Conservation (phyloP, 2,797 vertebrate genomes). For the Clamator glandarius region DNA sequence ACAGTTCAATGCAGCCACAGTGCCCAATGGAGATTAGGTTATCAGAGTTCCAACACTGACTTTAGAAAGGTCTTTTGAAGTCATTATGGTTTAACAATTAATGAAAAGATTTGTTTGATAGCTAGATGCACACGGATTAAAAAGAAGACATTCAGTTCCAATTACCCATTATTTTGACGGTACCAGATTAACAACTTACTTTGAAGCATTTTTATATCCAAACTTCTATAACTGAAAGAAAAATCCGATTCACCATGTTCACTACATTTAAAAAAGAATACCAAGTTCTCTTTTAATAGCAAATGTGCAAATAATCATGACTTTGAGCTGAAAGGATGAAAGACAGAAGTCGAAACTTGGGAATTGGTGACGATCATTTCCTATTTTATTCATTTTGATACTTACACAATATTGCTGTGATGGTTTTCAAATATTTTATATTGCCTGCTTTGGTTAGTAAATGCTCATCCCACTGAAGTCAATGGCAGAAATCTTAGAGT, state of each 20-base stretch:
- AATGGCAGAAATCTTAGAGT: neutral
- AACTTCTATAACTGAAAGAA: neutral
- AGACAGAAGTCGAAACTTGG: neutral
- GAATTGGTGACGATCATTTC: neutral
- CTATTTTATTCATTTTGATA: conserved; percentile 25
- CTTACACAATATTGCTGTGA: conserved; percentile 15
- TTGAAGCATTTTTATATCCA: conserved; percentile 7
- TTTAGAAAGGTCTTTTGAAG: conserved; percentile 12
- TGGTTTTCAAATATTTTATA: conserved; percentile 29
- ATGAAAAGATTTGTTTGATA: conserved; percentile 23
- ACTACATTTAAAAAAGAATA: conserved; percentile 1
- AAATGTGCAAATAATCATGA: conserved; percentile 8
- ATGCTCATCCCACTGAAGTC: neutral
- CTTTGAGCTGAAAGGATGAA: conserved; percentile 35
- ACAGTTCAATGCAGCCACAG: neutral
- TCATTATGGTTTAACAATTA: conserved; percentile 26
- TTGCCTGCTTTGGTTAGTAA: neutral
- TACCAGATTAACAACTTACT: neutral
- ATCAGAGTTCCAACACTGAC: neutral
- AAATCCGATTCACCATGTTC: conserved; percentile 9
- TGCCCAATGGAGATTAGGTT: neutral
- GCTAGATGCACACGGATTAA: neutral
- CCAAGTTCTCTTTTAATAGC: neutral
- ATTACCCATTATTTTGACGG: conserved; percentile 13
- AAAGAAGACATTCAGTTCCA: neutral